These are phyloP conservation scores for Oreonectes daqikongensis DNA, from an alignment of 2,797 vertebrate species.

Conservation along the genomic window DNA sequence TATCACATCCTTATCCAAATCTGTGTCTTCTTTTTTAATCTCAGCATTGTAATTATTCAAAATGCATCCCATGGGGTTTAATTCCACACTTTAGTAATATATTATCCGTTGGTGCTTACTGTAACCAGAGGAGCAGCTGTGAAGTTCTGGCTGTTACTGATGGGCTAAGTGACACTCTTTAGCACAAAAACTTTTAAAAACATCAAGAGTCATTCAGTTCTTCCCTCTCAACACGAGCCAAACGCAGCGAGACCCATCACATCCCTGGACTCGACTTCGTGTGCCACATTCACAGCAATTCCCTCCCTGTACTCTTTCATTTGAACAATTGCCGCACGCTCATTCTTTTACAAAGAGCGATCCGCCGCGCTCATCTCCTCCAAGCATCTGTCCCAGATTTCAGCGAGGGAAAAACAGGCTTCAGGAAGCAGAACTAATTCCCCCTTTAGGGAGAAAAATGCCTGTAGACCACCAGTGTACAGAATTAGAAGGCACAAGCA, in stretches of 20 bases:
- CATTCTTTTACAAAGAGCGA: constrained; percentile 64
- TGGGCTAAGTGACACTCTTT: constrained; percentile 27
- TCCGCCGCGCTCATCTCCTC: constrained; percentile 63
- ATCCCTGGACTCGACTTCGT: not conserved
- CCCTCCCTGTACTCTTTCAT: constrained; percentile 32
- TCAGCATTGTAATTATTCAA: constrained; percentile 18
- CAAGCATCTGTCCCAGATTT: constrained; percentile 76
- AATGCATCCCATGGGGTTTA: constrained; percentile 17
- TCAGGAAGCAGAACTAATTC: constrained; percentile 75
- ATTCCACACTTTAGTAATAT: not conserved
- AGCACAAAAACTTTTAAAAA: not conserved
- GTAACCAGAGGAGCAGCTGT: constrained; percentile 33
- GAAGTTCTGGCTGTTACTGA: constrained; percentile 41
- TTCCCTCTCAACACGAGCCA: constrained; percentile 15
- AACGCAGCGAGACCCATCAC: constrained; percentile 26
- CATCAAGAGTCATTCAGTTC: constrained; percentile 8
- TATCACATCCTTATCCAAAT: constrained; percentile 43
- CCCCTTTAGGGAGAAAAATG: constrained; percentile 67
- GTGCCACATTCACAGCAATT: not conserved
- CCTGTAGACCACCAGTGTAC: constrained; percentile 54
- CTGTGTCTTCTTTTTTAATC: constrained; percentile 10
- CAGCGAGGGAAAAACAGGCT: constrained; percentile 66
- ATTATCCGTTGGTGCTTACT: not conserved
- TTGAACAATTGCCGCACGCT: constrained; percentile 16
- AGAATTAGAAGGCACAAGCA: constrained; percentile 9